These are phyloP conservation scores for Pristis pectinata DNA, from an alignment of 2,797 vertebrate genomes.

Conservation along the genomic window DNA sequence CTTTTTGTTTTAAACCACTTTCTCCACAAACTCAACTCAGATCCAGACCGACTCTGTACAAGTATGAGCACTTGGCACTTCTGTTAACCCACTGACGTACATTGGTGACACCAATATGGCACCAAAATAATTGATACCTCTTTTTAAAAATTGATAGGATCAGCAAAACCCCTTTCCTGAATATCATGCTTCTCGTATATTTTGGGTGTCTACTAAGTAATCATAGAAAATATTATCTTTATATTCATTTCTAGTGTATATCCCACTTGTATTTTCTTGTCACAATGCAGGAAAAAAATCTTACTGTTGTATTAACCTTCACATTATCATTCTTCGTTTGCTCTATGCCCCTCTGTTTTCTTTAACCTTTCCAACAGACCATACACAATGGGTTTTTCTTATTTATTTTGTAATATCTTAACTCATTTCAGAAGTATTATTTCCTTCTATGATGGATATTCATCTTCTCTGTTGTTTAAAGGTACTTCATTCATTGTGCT, in stretches of 20 bases:
- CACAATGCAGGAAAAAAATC: too few relatives aligned
- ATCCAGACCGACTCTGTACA: not conserved
- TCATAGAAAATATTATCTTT: not conserved
- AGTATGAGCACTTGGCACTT: too few relatives aligned
- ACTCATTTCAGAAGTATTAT: not conserved
- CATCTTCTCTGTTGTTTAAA: not conserved
- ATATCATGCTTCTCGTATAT: not conserved
- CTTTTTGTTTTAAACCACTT: not conserved
- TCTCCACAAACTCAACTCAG: not conserved
- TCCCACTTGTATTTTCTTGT: not conserved
- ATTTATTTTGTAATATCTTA: not conserved
- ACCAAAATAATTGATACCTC: not conserved
- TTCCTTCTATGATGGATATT: not conserved
- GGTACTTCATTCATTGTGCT: not conserved
- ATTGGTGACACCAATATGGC: not conserved
- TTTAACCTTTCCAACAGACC: not conserved
- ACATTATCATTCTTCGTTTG: too few relatives aligned
- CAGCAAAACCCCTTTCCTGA: not conserved
- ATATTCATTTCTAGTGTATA: not conserved
- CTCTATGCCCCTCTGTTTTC: not conserved
- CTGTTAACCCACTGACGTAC: not conserved
- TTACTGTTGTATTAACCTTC: too few relatives aligned
- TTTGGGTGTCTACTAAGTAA: not conserved
- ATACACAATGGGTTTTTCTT: too few relatives aligned
- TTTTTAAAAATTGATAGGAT: not conserved